Base-by-base conservation (phyloP, 1,140 invertebrate species). In the Hyles euphorbiae region DNA sequence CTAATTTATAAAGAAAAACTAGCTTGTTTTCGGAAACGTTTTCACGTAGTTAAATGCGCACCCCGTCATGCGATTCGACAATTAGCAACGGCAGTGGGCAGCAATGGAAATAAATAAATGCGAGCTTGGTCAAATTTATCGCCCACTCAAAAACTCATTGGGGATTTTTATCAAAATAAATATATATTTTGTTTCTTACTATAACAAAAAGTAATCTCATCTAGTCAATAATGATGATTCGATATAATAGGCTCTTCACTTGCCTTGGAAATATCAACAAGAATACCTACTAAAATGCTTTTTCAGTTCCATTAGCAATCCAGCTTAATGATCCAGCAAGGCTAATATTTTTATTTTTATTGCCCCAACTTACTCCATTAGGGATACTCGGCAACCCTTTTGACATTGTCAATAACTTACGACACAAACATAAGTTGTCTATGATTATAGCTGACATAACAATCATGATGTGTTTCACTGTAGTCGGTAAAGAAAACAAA, bases 21-120 rank as follows among this genome's bases (percentile, higher is more conserved):
- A 63, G 60, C 64, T 68, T 73, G 68, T 73, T 68, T 70, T 68
- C 66, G 73, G 64, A 75, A 73, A 68, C 70, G 66, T 72, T 75
- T 72, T 68, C 56, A 66, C 65, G 66, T 67, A 62, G 56, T 70
- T 75, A 68, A 72, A 60, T 48, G 60, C 58, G 64, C 43, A 51
- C 32, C 43, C 32, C 47, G 58, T 70, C 72, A 75, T 72, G 73
- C 73, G 54, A 75, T 75, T 67, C 54, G 53, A 67, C 64, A 68
- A 75, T 75, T 75, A 73, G 58, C 53, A 60, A 46, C 61, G 43
- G 55, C 49, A 46, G 44, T 50, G 43, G 52, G 60, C 58, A 57
- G 54, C 53, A 36, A 60, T 47, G 57, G 48, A 59, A 65, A 68
- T 60, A 63, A 52, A 58, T 52, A 52, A 58, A 55, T 58, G 62